Conservation (phyloP, 1,140 invertebrate species). For the Prorops nasuta region DNA sequence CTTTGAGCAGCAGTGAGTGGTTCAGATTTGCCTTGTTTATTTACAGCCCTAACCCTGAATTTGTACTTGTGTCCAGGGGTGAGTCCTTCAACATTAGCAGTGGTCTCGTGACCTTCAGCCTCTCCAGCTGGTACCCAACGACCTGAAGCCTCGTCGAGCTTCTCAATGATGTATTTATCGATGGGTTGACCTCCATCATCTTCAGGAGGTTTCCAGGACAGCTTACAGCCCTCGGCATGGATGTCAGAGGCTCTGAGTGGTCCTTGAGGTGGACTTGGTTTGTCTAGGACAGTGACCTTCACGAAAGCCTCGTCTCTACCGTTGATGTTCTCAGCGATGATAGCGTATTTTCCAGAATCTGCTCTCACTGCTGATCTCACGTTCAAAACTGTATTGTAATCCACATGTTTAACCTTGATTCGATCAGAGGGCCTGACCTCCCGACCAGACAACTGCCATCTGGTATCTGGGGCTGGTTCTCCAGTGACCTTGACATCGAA, state of each 20-base stretch:
- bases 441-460: slow-evolving; percentile 76
- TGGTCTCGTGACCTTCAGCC: slow-evolving; percentile 77
- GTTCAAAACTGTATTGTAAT: slow-evolving; percentile 88
- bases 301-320: slow-evolving; percentile 91
- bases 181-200: slow-evolving; percentile 89
- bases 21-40: slow-evolving; percentile 94
- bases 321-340: slow-evolving; percentile 90
- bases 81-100: slow-evolving; percentile 73
- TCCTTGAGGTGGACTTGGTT: slow-evolving; percentile 85
- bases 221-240: slow-evolving; percentile 79
- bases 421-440: slow-evolving; percentile 72
- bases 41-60: slow-evolving; percentile 92
- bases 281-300: slow-evolving; percentile 89
- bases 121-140: slow-evolving; percentile 91
- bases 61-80: slow-evolving; percentile 92
- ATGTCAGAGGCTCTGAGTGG: slow-evolving; percentile 86
- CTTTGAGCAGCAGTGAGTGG: slow-evolving; percentile 84
- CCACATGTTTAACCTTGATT: slow-evolving; percentile 75
- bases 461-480: slow-evolving; percentile 86
- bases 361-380: slow-evolving; percentile 81
- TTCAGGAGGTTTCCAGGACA: slow-evolving; percentile 86
- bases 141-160: slow-evolving; percentile 89
- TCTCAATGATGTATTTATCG: slow-evolving; percentile 90
- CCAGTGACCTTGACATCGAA: slow-evolving; percentile 84
- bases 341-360: slow-evolving; percentile 88